Evolutionary conservation across 2,113 vertebrate species (phyloP), one percentile per base, ranked within the genome.

Genomic region (Peromyscus californicus): DNA sequence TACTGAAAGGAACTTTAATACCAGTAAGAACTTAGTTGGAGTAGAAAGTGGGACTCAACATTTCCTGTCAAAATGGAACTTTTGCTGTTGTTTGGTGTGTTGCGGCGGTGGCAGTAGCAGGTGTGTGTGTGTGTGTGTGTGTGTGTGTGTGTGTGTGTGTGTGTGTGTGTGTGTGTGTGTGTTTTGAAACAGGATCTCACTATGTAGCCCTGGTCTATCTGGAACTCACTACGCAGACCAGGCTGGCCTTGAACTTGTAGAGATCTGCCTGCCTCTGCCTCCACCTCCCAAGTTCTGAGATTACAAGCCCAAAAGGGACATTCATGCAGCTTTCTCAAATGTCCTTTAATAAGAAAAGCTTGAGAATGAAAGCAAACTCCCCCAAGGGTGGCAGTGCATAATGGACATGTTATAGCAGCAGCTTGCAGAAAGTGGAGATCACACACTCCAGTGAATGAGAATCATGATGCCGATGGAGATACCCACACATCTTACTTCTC

Each of bases 401-500:
- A 87, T 76, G 22, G 36, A 70, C 13, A 33, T 63, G 7, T 15
- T 76, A 36, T 5, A 24, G 57, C 24, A 91, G 75, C 24, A 54
- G 54, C 42, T 92, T 83, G 78, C 69, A 84, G 90, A 95, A 95
- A 96, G 90, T 24, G 65, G 36, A 42, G 54, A 85, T 82, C 69
- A 93, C 36, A 93, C 24, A 63, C 26, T 45, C 36, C 17, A 39
- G 17, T 36, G 29, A 75, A 21, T 54, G 22, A 45, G 70, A 93
- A 36, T 67, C 7, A 80, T 9, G 11, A 36, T 89, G 22, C 74
- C 85, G 51, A 24, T 2, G 21, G 39, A 79, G 90, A 91, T 12
- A 65, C 74, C 19, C 9, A 21, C 16, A 1, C 31, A 63, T 9
- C 11, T 87, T 86, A 74, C 51, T 39, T 76, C 93, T 92, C 45